Base-by-base conservation (phyloP, 23 tunicate genomes). In the Phallusia fumigata region DNA sequence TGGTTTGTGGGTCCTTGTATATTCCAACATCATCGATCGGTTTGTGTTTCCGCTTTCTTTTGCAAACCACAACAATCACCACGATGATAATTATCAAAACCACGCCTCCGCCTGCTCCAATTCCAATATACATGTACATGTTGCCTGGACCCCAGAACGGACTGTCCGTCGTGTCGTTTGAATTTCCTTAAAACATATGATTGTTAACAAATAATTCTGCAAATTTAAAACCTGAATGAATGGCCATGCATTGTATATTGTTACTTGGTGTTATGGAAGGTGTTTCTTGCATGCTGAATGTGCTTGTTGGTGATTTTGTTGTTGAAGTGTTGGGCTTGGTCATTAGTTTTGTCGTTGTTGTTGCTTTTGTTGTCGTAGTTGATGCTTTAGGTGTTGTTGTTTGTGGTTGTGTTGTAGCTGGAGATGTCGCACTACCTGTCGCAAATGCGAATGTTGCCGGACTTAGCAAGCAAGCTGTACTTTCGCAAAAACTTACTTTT, bases 351-450 rank as follows among this genome's bases (percentile, higher is more conserved):
- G 69, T 24, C 13, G 26, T 58, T 36, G 47, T 35, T 15, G 34
- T 18, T 74, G 58, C 22, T 53, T 10, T 80, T 52, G 33, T 36
- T 21, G 83, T 53, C 52, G 73, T 52, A 11, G 73, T 53, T 80
- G 83, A 22, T 6, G 65, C 30, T 13, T 18, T 47, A 40, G 28
- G 24, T 19, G n/a, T 81, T 30, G 75, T 26, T 30, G 84, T 30
- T 19, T 35, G 31, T 81, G 75, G 75, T 81, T 11, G 30, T n/a
- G 22, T 64, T 15, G 51, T 81, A 58, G 77, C 32, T 33, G 85
- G 28, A 34, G 36, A 18, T 64, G 76, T 65, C 19, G 0, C 2
- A 19, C 22, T 58, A 16, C 28, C 69, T 58, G 28, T 58, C 13
- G 10, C 47, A 3, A 40, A 40, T 40, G 10, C 10, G 10, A 40